These are phyloP conservation scores for Musca domestica DNA, from an alignment of 1,140 invertebrate species.

Conservation along the genomic window DNA sequence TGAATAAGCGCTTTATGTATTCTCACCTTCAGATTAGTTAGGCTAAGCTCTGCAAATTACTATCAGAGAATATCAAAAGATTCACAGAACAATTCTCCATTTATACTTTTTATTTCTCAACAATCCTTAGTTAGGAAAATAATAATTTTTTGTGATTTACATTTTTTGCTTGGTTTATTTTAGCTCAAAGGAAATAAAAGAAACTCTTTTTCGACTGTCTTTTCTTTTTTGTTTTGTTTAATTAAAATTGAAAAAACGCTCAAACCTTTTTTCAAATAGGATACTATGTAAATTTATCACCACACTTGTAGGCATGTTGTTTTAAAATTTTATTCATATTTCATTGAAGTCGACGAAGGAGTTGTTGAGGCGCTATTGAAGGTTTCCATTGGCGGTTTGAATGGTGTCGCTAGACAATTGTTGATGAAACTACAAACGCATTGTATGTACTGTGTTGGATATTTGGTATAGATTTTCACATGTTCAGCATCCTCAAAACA, in stretches of 20 bases:
- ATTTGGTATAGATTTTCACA: constrained; percentile 65
- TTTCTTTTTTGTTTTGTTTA: background rate
- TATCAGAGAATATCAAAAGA: no score
- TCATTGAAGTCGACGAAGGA: background rate
- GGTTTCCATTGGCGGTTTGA: constrained; percentile 16
- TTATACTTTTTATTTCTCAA: background rate
- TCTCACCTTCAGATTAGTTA: no score
- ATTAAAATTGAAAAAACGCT: background rate
- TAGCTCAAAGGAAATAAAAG: background rate
- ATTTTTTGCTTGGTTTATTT: background rate
- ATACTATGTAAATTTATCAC: no score
- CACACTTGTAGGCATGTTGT: background rate
- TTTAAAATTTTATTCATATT: constrained; percentile 7
- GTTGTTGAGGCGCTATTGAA: background rate
- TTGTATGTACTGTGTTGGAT: constrained; percentile 64
- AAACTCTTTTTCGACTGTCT: constrained; percentile 1
- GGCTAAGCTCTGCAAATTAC: no score
- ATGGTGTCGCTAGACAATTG: constrained; percentile 56
- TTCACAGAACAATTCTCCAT: no score
- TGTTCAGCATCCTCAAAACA: constrained; percentile 69
- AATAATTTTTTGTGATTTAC: background rate
- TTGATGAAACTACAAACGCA: constrained; percentile 63
- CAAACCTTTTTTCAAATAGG: no score
- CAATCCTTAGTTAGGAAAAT: constrained; percentile 10
- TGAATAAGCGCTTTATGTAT: no score